Base-by-base conservation (phyloP, 2,888 invertebrate species). In the Clepsis dumicolana region DNA sequence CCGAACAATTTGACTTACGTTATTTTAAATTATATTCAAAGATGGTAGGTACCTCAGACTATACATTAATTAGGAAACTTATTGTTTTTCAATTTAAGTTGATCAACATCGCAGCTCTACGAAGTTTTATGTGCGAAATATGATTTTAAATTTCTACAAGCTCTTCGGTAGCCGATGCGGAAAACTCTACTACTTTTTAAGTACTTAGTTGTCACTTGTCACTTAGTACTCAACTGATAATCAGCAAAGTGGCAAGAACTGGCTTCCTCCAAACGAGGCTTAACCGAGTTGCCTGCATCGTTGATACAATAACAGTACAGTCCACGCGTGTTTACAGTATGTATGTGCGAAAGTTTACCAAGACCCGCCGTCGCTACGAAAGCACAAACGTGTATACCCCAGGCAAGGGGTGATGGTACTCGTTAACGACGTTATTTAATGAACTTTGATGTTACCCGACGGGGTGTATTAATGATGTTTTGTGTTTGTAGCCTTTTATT, bases 271-370 rank as follows among this genome's bases (percentile, higher is more conserved):
- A 56, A 56, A 56, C 56, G 29, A 24, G n/a, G 18, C n/a, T 0
- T 62, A 54, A 62, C 53, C 48, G 35, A 62, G 66, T 56, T 62
- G 2, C 21, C n/a, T 41, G 52, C 41, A 32, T n/a, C n/a, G 32
- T 35, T 32, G 32, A 29, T 59, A 25, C 35, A 50, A 65, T 24
- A 35, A 35, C 14, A 12, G 59, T 61, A 60, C 65, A 7, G 41
- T 65, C 18, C 25, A 21, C 64, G 41, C 52, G 41, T 12, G 32
- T 48, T 12, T 4, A 38, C 24, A 25, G 18, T 10, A 27, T 5
- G 38, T n/a, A 24, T 24, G 8, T 41, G n/a, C 24, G 41, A 38
- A 38, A 59, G 41, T 41, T 59, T 24, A 25, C 35, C 24, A n/a
- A 25, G n/a, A 35, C 32, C 14, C 21, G 21, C 2, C 16, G 21